Conservation (phyloP, 2,113 vertebrate genomes). For the Procapra przewalskii region DNA sequence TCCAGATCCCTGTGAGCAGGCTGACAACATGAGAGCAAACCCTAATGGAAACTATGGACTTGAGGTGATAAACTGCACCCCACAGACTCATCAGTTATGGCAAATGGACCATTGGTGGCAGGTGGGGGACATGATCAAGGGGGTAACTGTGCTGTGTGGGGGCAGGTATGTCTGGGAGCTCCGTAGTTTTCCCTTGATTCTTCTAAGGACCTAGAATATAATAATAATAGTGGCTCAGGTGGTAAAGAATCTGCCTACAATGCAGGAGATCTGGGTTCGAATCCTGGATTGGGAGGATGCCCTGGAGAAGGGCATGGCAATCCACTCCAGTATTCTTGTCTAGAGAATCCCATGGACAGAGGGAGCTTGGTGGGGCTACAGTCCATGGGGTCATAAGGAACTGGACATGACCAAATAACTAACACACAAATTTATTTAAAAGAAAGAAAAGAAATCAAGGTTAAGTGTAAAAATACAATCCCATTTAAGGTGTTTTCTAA, state of each 20-base stretch:
- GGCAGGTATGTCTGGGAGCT: too few species aligned
- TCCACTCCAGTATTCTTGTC: neutral
- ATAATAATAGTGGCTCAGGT: neutral
- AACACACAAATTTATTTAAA: neutral
- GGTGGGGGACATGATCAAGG: rapidly evolving
- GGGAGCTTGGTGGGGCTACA: neutral
- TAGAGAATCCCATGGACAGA: neutral
- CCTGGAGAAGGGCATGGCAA: neutral
- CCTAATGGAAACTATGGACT: neutral
- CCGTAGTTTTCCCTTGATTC: neutral
- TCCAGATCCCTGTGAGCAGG: neutral
- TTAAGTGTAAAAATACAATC: neutral
- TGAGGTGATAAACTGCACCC: neutral
- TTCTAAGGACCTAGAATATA: too few species aligned
- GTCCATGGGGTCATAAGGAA: neutral
- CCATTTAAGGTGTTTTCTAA: neutral
- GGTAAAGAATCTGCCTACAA: neutral
- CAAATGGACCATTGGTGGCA: neutral
- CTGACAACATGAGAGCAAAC: too few species aligned
- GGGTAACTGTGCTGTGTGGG: neutral
- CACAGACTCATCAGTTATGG: rapidly evolving
- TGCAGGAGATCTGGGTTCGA: neutral
- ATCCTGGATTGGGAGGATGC: neutral
- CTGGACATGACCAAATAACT: neutral
- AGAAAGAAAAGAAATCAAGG: neutral